Evolutionary conservation across 1,140 invertebrate species (phyloP), one percentile per base, ranked within the genome.

Genomic region (Sesamia nonagrioides): DNA sequence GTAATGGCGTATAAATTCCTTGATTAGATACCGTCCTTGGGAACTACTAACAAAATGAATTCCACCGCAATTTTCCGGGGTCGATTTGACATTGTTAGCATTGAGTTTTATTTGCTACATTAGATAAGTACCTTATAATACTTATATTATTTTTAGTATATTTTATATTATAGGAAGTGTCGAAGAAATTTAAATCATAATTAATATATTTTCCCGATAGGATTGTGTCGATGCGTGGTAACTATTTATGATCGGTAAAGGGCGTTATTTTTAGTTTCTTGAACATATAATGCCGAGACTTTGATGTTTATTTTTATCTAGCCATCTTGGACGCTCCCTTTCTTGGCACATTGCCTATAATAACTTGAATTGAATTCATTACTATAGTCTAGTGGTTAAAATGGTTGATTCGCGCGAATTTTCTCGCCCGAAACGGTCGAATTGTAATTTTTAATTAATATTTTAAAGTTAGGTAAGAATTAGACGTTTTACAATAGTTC

Each of bases 21-120:
- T 88, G 91, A 94, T 93, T 92, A 92, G 92, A 94, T 94, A 92
- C 81, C 88, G 89, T 86, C 84, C 90, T 83, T 91, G 92, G 89
- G 91, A 93, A 93, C 88, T 84, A 85, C 87, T 89, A 91, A 91
- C 90, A 92, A 85, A 86, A 85, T 82, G 88, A 89, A 88, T 86
- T 81, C 61, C 72, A 75, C 78, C 81, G 83, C 79, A 45, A 88
- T 86, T 86, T 86, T 85, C 83, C 82, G 72, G 83, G 84, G 82
- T 58, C 37, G 6, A 7, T 17, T 54, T 56, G 50, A 72, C 58
- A 60, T 74, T 50, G 45, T 58, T 58, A 33, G 54, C 66, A 6
- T 81, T 60, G 13, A n/a, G n/a, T 50, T 50, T 50, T 15, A 13
- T 15, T 50, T 50, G 15, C 15, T 15, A 15, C 6, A n/a, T 13